Evolutionary conservation across 2,797 vertebrate genomes (phyloP).

Genomic region (Coregonus sp.): DNA sequence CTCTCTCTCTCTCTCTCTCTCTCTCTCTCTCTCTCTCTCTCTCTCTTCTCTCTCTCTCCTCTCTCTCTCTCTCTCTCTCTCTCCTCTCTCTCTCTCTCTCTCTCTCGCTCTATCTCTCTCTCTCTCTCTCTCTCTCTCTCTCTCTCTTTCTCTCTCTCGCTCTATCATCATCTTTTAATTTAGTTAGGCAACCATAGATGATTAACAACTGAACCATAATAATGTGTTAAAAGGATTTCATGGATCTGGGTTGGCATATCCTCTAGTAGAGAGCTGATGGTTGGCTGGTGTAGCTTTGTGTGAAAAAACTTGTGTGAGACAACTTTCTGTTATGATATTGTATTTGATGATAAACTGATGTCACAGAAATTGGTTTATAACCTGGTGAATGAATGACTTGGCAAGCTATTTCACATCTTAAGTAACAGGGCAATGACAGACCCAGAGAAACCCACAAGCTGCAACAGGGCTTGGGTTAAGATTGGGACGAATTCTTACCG

Average conservation of each 20-base stretch:
- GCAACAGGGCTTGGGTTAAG: too few relatives aligned
- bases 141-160: too few relatives aligned
- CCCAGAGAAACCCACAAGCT: too few relatives aligned
- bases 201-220: neutral
- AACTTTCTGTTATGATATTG: neutral
- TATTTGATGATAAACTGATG: neutral
- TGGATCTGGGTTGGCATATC: neutral
- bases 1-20: conserved; percentile 23
- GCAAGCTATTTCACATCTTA: neutral
- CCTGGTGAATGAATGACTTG: neutral
- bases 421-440: neutral
- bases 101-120: conserved; percentile 3
- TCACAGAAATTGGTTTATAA: conserved; percentile 5
- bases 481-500: too few relatives aligned
- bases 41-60: conserved; percentile 18
- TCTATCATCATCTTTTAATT: conserved; percentile 1
- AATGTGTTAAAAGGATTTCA: neutral
- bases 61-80: too few relatives aligned
- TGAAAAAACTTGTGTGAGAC: neutral
- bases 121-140: neutral
- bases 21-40: neutral
- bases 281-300: conserved; percentile 2
- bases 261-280: neutral
- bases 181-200: neutral
- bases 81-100: conserved; percentile 23